Base-by-base conservation (phyloP, 2,888 invertebrate species). In the Drosophila kokeensis region DNA sequence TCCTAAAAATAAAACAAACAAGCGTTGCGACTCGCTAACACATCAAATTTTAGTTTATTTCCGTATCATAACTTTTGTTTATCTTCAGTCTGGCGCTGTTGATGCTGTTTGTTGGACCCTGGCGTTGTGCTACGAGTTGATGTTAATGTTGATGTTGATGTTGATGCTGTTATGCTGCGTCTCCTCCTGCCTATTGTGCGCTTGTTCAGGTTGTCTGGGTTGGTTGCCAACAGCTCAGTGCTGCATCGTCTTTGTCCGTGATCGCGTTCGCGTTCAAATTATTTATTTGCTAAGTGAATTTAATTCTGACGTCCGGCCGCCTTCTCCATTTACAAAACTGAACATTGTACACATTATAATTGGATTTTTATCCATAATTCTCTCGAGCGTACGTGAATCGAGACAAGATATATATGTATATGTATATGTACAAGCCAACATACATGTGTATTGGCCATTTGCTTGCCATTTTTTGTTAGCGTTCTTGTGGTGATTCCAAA, bases 31-130 rank as follows among this genome's bases (percentile, higher is more conserved):
- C 72, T 81, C 53, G 52, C 67, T 69, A 75, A 71, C 79, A 79
- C 79, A 87, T 79, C 74, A 75, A 87, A 76, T 76, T 88, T 83
- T 85, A 72, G 79, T 89, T 85, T 84, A 84, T 89, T 84, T 84
- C 83, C 81, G 81, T 86, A 79, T 84, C 89, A 85, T 85, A 85
- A 85, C 84, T 84, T 84, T 89, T 89, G 84, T 84, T 84, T 84
- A 84, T 84, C 87, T 84, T 76, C 75, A 66, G 69, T 36, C 24
- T 64, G 54, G 24, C 62, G 50, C 36, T 60, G 50, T 32, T 60
- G 11, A 15, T 49, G 63, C 48, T 67, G 40, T 13, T 61, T 54
- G 45, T 45, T 21, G 45, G 45, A 15, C 45, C 45, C 45, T 8
- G 45, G 24, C 45, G 45, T 15, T 45, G 24, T 45, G 21, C 45